Evolutionary conservation across 2,888 invertebrate genomes (phyloP), one percentile per base, ranked within the genome.

Genomic region (Frankliniella fusca): DNA sequence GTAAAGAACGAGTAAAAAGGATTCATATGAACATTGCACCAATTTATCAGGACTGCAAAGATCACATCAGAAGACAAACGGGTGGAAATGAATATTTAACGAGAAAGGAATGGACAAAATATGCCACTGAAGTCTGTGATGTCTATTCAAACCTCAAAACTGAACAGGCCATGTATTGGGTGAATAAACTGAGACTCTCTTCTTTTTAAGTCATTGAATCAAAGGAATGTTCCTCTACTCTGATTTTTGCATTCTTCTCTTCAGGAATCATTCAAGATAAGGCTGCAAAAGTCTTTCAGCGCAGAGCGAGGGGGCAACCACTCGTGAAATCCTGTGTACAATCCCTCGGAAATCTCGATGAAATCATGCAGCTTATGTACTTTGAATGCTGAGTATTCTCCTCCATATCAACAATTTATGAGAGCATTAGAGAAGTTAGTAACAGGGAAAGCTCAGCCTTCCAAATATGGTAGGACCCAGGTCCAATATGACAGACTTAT

Each of bases 361-460:
- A 70, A n/a, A 23, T 70, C 70, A 23, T 10, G n/a, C 70, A 23
- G 70, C 70, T 23, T 70, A n/a, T 70, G 70, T n/a, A 70, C 70
- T 11, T n/a, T 70, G 23, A 70, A n/a, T 70, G n/a, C 70, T n/a
- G n/a, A 70, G 23, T 70, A 70, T 70, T 23, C 70, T n/a, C 23
- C 70, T 23, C 70, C 70, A 8, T 70, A 70, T 23, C n/a, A 70
- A 23, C 70, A 70, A 23, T 70, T 70, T 70, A 70, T 70, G 70
- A 70, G 23, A 23, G 70, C 70, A 11, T 23, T 70, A 10, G 70
- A n/a, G 23, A 70, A 70, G 10, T 23, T 70, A 23, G 0, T 70
- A 11, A 70, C 70, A 1, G 70, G 70, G 23, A 23, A 7, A 23
- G 23, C n/a, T 70, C 70, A 70, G 70, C 70, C n/a, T 3, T 70